Base-by-base conservation (phyloP, 2,888 invertebrate genomes). In the Dioctria linearis region DNA sequence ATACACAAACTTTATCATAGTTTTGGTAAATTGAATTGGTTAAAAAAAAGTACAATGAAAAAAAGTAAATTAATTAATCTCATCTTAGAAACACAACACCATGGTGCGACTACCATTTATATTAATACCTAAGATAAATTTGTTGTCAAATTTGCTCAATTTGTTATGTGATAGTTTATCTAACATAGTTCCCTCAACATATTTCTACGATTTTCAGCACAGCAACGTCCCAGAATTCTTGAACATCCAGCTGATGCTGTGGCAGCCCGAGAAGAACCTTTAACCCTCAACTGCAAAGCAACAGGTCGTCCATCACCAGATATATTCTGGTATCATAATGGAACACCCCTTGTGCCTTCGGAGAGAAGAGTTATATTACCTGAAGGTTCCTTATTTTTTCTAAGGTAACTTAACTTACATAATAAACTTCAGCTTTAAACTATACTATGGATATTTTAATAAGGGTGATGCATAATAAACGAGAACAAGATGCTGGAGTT, bases 401-500 rank as follows among this genome's bases (percentile, higher is more conserved):
- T 85, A 75, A 84, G 85, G 85, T 85, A 83, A 81, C n/a, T 42
- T 85, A 83, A 81, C n/a, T 42, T 42, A 0, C 42, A 43, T n/a
- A n/a, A 39, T 25, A 46, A 57, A 43, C 11, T 59, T 13, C 25
- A 25, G 13, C 1, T 6, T 13, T 9, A 3, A 3, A 59, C 3
- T 59, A 59, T 13, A 59, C 13, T n/a, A n/a, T 13, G 5, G n/a
- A 59, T 13, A 13, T 25, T 25, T 25, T 25, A 0, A 25, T 25
- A 25, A 85, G 85, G 80, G 85, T 85, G 46, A 92, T 93, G 87
- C 94, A 94, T 87, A 93, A 94, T 87, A 94, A 94, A 87, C 93
- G 93, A 86, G 93, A 93, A 84, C 93, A 94, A 83, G 93, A 93
- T 85, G 93, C 93, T 11, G 95, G 95, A 5, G 92, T 93, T 39